These are phyloP conservation scores for Heliocidaris erythrogramma DNA, from an alignment of 35 echinoderm and acorn worm species.

Conservation along the genomic window DNA sequence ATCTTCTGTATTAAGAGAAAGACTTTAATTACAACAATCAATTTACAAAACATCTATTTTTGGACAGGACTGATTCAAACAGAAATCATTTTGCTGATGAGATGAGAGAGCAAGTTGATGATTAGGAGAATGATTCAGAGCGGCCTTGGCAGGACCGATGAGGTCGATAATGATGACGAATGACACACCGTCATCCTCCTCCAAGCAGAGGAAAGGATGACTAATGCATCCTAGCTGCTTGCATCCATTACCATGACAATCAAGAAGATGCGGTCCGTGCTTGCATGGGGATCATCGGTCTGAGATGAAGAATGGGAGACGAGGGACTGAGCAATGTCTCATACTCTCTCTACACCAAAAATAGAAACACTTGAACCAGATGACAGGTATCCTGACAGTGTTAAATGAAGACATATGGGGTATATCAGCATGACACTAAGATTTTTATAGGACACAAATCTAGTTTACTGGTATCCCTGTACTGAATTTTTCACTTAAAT, in stretches of 20 bases:
- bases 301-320: not conserved
- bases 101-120: too few species aligned
- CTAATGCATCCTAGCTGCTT: slow-evolving; percentile 1
- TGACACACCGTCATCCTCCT: not conserved
- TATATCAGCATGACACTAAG: not conserved
- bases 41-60: too few species aligned
- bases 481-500: too few species aligned
- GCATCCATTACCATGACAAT: not conserved
- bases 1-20: too few species aligned
- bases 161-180: not conserved
- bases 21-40: too few species aligned
- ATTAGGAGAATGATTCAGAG: too few species aligned
- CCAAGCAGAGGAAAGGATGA: not conserved
- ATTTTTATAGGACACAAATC: not conserved
- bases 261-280: not conserved
- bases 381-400: not conserved
- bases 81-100: too few species aligned
- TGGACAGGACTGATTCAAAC: too few species aligned
- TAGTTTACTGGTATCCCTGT: not conserved
- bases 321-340: not conserved
- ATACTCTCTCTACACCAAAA: not conserved
- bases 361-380: slow-evolving; percentile 13
- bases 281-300: not conserved
- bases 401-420: not conserved
- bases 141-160: not conserved